A percentile compares a stretch with the other conserved stretches of the same genome.
phyloP scores from a whole-genome alignment of 1,140 invertebrate genomes.

The Leucophenga varia region DNA sequence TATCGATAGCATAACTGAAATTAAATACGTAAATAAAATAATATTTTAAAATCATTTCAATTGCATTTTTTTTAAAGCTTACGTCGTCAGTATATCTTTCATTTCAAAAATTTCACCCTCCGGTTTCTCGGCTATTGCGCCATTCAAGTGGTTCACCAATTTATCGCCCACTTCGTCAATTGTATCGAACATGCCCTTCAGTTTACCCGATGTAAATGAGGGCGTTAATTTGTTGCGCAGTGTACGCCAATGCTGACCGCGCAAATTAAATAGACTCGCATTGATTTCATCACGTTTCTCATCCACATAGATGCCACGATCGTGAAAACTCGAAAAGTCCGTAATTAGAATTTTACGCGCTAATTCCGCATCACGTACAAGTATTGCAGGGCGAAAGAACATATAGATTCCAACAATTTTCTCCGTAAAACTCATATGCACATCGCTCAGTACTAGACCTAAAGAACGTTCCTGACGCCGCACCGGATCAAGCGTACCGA shows the following conservation, averaged over 20 bases:
- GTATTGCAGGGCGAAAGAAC: constrained; percentile 44
- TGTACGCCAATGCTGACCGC: constrained; percentile 58
- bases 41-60: not conserved
- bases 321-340: constrained; percentile 57
- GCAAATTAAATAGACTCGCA: constrained; percentile 56
- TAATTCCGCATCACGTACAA: constrained; percentile 58
- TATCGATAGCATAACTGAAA: constrained; percentile 49
- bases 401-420: constrained; percentile 47
- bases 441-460: constrained; percentile 40
- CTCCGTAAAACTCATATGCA: constrained; percentile 29
- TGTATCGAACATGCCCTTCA: constrained; percentile 61
- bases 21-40: not conserved
- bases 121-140: constrained; percentile 13
- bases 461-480: constrained; percentile 27
- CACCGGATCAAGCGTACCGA: constrained; percentile 34
- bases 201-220: constrained; percentile 62
- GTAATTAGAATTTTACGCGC: constrained; percentile 55
- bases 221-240: constrained; percentile 60
- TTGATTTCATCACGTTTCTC: constrained; percentile 46
- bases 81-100: constrained; percentile 34
- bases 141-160: constrained; percentile 40
- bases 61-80: not conserved
- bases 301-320: constrained; percentile 55
- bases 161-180: constrained; percentile 55
- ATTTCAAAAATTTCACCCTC: constrained; percentile 26